These are phyloP conservation scores for Synanthedon andrenaeformis DNA, from an alignment of 2,888 invertebrate species.

Conservation along the genomic window DNA sequence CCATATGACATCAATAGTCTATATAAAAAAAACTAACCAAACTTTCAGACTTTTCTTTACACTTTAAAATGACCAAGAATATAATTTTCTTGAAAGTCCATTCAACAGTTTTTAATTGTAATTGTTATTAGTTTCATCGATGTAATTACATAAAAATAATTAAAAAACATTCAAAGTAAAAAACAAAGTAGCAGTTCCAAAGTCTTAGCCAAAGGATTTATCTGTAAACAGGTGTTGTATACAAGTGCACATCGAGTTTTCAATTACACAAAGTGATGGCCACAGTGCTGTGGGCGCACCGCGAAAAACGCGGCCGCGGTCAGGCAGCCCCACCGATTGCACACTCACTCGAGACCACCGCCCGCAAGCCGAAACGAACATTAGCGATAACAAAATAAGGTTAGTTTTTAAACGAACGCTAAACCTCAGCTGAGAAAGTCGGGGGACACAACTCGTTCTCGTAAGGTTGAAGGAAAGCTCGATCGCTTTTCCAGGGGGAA, in stretches of 20 bases:
- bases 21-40: too few species aligned
- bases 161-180: too few species aligned
- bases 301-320: slow-evolving; percentile 55
- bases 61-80: too few species aligned
- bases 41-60: too few species aligned
- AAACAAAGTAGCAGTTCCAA: background rate
- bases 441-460: slow-evolving; percentile 57
- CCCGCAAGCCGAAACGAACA: slow-evolving; percentile 32
- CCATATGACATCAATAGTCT: too few species aligned
- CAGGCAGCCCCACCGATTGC: slow-evolving; percentile 54
- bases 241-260: slow-evolving; percentile 66
- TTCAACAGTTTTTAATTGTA: too few species aligned
- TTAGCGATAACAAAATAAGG: slow-evolving; percentile 38
- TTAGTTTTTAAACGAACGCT: slow-evolving; percentile 31
- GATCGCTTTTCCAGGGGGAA: slow-evolving; percentile 67
- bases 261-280: slow-evolving; percentile 67
- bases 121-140: too few species aligned
- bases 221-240: slow-evolving; percentile 52
- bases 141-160: too few species aligned
- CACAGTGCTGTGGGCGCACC: slow-evolving; percentile 45
- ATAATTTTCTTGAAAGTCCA: too few species aligned
- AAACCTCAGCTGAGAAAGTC: slow-evolving; percentile 31
- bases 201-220: slow-evolving; percentile 38
- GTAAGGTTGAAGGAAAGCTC: slow-evolving; percentile 66
- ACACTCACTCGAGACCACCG: slow-evolving; percentile 29